A percentile compares a stretch with the other conserved stretches of the same genome.
Evolutionary conservation across 2,113 vertebrate genomes (phyloP).

Genomic region (Natator depressus): DNA sequence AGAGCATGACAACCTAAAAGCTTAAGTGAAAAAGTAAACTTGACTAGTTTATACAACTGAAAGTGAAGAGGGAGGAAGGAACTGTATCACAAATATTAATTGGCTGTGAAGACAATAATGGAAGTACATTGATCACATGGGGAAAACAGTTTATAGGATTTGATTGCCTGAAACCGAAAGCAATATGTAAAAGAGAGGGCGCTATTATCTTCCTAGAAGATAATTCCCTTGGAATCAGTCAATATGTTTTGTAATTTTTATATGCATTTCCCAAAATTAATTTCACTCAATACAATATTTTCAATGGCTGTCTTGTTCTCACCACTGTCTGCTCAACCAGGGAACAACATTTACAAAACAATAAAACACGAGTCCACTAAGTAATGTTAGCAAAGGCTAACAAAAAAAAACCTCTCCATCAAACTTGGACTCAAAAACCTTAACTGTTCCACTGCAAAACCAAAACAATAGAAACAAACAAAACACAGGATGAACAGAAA

Average conservation of each 20-base stretch:
- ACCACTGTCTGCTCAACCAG: neutral
- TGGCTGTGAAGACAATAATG: neutral
- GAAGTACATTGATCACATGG: neutral
- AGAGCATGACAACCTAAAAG: neutral
- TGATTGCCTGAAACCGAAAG: neutral
- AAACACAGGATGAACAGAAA: fast-evolving
- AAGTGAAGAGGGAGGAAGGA: neutral
- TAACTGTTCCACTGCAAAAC: fast-evolving
- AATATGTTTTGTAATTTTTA: neutral
- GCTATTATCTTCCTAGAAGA: neutral
- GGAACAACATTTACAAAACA: neutral
- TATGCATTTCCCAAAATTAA: neutral
- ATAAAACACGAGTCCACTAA: neutral
- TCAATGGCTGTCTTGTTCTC: neutral
- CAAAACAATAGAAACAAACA: neutral
- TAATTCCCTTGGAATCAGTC: neutral
- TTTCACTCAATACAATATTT: neutral
- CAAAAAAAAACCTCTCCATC: neutral
- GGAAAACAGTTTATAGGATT: neutral
- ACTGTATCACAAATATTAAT: neutral
- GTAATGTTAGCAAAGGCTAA: neutral
- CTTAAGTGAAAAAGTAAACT: neutral
- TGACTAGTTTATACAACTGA: neutral
- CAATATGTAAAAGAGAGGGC: neutral
- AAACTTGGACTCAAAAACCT: neutral